Evolutionary conservation across 2,797 vertebrate genomes (phyloP).

Genomic region (Nannoperca australis): DNA sequence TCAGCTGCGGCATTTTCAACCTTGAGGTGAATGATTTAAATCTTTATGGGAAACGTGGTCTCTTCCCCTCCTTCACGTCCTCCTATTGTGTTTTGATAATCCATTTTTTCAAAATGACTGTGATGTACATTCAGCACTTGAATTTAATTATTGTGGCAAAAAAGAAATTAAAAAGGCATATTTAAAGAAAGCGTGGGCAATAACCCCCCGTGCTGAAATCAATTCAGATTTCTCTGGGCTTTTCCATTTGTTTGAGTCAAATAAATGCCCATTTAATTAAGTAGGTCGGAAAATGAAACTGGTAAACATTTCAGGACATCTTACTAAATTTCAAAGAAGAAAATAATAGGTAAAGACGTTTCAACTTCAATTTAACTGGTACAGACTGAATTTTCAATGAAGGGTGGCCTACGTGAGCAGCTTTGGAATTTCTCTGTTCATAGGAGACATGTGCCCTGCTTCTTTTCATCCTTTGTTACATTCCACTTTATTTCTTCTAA

Average conservation of each 20-base stretch:
- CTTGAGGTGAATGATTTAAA: slow-evolving; percentile 77
- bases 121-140: slow-evolving; percentile 58
- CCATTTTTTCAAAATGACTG: slow-evolving; percentile 50
- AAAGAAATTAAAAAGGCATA: slow-evolving; percentile 62
- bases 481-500: slow-evolving; percentile 98
- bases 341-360: slow-evolving; percentile 93
- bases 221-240: slow-evolving; percentile 64
- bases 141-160: slow-evolving; percentile 72
- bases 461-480: slow-evolving; percentile 99
- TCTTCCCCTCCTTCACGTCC: slow-evolving; percentile 33
- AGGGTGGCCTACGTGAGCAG: slow-evolving; percentile 94
- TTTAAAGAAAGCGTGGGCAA: slow-evolving; percentile 56
- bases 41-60: slow-evolving; percentile 57
- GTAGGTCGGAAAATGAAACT: slow-evolving; percentile 73
- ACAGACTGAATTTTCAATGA: slow-evolving; percentile 94
- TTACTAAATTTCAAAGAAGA: slow-evolving; percentile 91
- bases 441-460: slow-evolving; percentile 91
- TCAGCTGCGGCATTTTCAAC: slow-evolving; percentile 67
- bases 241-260: slow-evolving; percentile 75
- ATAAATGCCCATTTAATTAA: slow-evolving; percentile 82
- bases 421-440: slow-evolving; percentile 94
- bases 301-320: slow-evolving; percentile 84
- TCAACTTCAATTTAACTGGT: slow-evolving; percentile 95
- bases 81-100: slow-evolving; percentile 63
- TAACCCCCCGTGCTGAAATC: slow-evolving; percentile 62